Percentiles rank a stretch among this genome's conserved stretches.
Conservation (phyloP, 2,113 vertebrate species). For the Lepisosteus osseus region DNA sequence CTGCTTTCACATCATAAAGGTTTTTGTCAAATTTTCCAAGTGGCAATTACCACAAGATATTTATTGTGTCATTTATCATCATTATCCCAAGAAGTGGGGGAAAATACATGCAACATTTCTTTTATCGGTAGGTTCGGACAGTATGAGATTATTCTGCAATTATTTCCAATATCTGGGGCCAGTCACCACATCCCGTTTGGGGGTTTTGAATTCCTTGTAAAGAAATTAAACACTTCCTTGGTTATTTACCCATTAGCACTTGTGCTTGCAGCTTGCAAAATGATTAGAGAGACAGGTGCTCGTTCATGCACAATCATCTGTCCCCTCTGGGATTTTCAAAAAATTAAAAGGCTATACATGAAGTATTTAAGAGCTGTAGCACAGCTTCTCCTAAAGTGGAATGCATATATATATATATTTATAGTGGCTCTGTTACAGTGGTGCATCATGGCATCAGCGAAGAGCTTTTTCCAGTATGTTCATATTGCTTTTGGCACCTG, state of each 20-base stretch:
- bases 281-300: not conserved
- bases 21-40: conserved; percentile 25
- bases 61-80: conserved; percentile 34
- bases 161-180: conserved; percentile 42
- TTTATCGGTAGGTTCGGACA: conserved; percentile 1
- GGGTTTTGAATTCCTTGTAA: conserved; percentile 47
- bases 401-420: too few relatives aligned
- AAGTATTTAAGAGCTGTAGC: not conserved
- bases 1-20: not conserved
- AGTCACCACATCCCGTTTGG: conserved; percentile 49
- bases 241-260: conserved; percentile 17
- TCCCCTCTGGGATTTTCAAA: conserved; percentile 1
- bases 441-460: too few relatives aligned
- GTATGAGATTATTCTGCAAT: conserved; percentile 44
- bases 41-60: conserved; percentile 17
- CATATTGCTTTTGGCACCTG: too few relatives aligned
- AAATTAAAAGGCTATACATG: not conserved
- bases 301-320: not conserved
- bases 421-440: too few relatives aligned
- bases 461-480: too few relatives aligned
- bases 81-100: conserved; percentile 18
- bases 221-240: conserved; percentile 30
- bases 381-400: not conserved
- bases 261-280: not conserved
- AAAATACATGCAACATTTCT: conserved; percentile 1